Evolutionary conservation across 1,140 invertebrate species (phyloP), one percentile per base, ranked within the genome.

Genomic region (Drosophila navojoa): DNA sequence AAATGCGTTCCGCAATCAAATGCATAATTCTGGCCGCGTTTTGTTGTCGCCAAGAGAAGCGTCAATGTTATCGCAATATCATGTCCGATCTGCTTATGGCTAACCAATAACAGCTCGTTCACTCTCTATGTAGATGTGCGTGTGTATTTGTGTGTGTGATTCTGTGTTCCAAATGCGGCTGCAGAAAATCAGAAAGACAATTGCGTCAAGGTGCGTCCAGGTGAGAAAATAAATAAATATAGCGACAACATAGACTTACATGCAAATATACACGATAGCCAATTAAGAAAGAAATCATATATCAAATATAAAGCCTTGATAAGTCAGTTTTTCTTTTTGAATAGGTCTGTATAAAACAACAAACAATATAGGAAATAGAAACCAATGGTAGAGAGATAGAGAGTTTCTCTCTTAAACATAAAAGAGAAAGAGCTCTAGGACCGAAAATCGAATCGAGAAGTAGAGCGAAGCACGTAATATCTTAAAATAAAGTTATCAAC

Each of bases 11-110:
- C 45, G 19, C 44, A 74, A 35, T 74, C 44, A 68, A 79, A 62
- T 62, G 42, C 44, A 76, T 61, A 76, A 50, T 79, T 71, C 57
- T 67, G 79, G 64, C 53, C 58, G 60, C 68, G 44, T 52, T 71
- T 69, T 75, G 76, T 84, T 71, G 52, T 44, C 44, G 32, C 45
- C 66, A 49, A 59, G 45, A 57, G 53, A 71, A 67, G 78, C 67
- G 71, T 78, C 61, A 49, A 47, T 55, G 75, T 64, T 73, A 52
- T 38, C 53, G 68, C 60, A 55, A 66, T 45, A 49, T 50, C 44
- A 57, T 67, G 73, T 76, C 64, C 27, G 59, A 16, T 29, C 55
- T 22, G 50, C 11, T 77, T 75, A 58, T 52, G 55, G 11, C 22
- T 15, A 63, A 72, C 54, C 40, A 47, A 62, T 45, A 44, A 35